phyloP scores from a whole-genome alignment of 1,140 invertebrate species.

The Gonioctena quinquepunctata region DNA sequence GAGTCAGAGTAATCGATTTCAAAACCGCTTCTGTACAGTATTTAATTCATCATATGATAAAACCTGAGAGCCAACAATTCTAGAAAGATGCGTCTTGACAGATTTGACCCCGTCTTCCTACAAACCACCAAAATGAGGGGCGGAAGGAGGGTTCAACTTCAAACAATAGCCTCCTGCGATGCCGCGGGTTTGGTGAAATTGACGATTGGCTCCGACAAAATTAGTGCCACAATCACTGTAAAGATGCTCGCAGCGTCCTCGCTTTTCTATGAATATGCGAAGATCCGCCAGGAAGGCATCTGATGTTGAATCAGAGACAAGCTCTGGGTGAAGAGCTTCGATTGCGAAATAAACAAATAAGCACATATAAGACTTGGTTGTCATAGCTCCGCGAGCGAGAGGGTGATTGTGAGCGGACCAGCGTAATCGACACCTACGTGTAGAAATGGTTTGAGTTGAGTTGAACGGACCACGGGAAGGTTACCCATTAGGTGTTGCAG shows the following conservation, averaged over 20 bases:
- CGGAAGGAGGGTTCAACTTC: background rate
- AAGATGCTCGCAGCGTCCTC: slow-evolving; percentile 9
- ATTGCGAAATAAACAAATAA: slow-evolving; percentile 46
- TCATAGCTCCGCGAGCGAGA: slow-evolving; percentile 22
- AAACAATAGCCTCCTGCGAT: background rate
- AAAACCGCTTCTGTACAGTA: slow-evolving; percentile 16
- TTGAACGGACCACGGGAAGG: slow-evolving; percentile 29
- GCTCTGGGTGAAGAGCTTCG: slow-evolving; percentile 47
- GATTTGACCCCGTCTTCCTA: slow-evolving; percentile 11
- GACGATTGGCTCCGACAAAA: slow-evolving; percentile 12
- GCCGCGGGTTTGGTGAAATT: too few relatives aligned
- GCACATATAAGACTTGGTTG: slow-evolving; percentile 43
- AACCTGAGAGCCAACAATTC: background rate
- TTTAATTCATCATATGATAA: background rate
- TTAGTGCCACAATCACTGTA: slow-evolving; percentile 4
- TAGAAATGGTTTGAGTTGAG: slow-evolving; percentile 9
- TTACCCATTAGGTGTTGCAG: slow-evolving; percentile 23
- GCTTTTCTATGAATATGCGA: slow-evolving; percentile 35
- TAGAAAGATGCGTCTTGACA: slow-evolving; percentile 6
- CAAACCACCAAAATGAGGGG: slow-evolving; percentile 15
- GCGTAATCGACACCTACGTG: background rate
- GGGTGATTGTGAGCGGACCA: background rate
- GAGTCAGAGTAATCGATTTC: slow-evolving; percentile 1
- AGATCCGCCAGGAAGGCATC: slow-evolving; percentile 44
- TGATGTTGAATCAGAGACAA: slow-evolving; percentile 35